Evolutionary conservation across 2,888 invertebrate species (phyloP).

Genomic region (Habroteleia sp.): DNA sequence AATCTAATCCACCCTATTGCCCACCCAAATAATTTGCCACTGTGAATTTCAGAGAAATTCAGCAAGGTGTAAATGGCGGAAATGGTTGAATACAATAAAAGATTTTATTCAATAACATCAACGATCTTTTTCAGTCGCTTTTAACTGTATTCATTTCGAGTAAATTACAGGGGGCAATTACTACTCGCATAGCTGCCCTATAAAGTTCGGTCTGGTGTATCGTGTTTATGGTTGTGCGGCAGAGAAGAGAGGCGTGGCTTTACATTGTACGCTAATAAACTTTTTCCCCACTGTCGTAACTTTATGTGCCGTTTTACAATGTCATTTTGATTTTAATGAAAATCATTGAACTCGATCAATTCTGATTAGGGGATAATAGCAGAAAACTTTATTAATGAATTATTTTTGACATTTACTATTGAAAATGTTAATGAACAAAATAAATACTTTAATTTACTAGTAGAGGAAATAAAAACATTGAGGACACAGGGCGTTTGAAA

Average conservation of each 20-base stretch:
- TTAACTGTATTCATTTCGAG: conserved; percentile 23
- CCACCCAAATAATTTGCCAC: conserved; percentile 15
- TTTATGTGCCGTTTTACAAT: conserved; percentile 16
- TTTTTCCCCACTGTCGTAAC: conserved; percentile 8
- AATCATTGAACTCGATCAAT: not conserved
- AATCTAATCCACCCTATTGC: conserved; percentile 20
- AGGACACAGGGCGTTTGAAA: too few species aligned
- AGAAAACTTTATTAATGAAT: too few species aligned
- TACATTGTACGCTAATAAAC: conserved; percentile 2
- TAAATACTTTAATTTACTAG: too few species aligned
- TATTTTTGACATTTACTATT: too few species aligned
- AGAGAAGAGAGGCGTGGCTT: conserved; percentile 14
- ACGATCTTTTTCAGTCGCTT: conserved; percentile 5
- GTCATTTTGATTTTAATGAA: conserved; percentile 1
- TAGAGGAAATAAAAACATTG: too few species aligned
- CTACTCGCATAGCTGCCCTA: conserved; percentile 28
- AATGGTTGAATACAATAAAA: not conserved
- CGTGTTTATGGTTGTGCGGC: conserved; percentile 20
- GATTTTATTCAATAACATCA: conserved; percentile 14
- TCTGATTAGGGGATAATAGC: not conserved
- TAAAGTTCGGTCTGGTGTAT: conserved; percentile 25
- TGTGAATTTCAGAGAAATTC: not conserved
- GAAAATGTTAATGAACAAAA: too few species aligned
- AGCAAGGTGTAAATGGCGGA: not conserved
- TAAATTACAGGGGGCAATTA: conserved; percentile 32